phyloP scores from a whole-genome alignment of 1,140 invertebrate genomes.

The Polypedilum pembai region DNA sequence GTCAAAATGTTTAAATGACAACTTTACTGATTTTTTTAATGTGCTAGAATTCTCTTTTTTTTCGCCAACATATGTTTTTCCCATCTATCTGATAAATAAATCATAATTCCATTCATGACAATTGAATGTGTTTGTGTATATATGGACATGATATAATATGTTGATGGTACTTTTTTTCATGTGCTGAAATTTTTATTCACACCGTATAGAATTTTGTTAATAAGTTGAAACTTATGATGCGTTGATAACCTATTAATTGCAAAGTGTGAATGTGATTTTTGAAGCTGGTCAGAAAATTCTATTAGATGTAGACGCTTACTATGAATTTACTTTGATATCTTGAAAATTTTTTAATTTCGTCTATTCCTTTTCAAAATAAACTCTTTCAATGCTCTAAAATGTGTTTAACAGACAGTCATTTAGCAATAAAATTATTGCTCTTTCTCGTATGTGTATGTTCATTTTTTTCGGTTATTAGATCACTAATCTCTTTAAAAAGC shows the following conservation, averaged over 20 bases:
- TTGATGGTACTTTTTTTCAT: no score
- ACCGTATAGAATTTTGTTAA: no score
- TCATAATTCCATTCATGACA: slow-evolving; percentile 3
- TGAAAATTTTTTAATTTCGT: not conserved
- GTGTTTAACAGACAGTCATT: slow-evolving; percentile 22
- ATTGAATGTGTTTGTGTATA: not conserved
- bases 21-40: no score
- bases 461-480: slow-evolving; percentile 2
- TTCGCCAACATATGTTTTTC: slow-evolving; percentile 23
- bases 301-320: no score
- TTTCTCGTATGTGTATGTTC: no score
- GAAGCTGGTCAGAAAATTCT: no score
- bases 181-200: no score
- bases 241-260: no score
- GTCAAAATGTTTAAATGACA: no score
- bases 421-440: not conserved
- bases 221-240: no score
- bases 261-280: no score
- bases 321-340: not conserved
- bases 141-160: not conserved
- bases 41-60: not conserved
- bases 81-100: slow-evolving; percentile 25
- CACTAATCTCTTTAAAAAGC: slow-evolving; percentile 17
- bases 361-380: not conserved
- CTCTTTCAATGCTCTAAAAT: not conserved